Evolutionary conservation across 1,140 invertebrate species (phyloP).

Genomic region (Drosophila sp.): DNA sequence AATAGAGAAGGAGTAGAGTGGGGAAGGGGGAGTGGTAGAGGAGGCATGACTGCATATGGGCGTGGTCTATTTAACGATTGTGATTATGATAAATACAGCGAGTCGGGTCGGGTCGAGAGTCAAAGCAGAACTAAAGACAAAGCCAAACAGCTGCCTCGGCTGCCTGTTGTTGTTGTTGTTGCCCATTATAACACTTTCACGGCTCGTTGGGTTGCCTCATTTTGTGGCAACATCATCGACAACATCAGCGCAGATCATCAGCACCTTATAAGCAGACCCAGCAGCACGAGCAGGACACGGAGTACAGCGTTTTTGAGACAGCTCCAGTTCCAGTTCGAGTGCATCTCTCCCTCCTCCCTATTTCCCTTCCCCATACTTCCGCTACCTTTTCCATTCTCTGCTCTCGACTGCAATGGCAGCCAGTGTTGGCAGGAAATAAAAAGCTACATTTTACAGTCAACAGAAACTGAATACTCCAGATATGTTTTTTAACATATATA

Average conservation of each 20-base stretch:
- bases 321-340: conserved; percentile 57
- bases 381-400: not conserved
- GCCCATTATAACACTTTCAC: conserved; percentile 82
- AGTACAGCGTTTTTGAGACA: conserved; percentile 19
- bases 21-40: no score
- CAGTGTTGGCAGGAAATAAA: no score
- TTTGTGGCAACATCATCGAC: conserved; percentile 54
- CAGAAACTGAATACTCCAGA: no score
- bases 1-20: not conserved
- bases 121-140: conserved; percentile 26
- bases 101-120: not conserved
- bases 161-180: conserved; percentile 6
- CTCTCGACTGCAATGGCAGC: conserved; percentile 12
- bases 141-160: conserved; percentile 51
- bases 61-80: conserved; percentile 77
- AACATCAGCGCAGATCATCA: conserved; percentile 53
- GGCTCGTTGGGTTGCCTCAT: conserved; percentile 71
- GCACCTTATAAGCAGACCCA: conserved; percentile 35
- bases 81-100: conserved; percentile 73
- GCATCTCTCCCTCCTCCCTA: not conserved
- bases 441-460: no score
- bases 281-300: conserved; percentile 32
- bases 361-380: not conserved
- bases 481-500: no score
- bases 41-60: conserved; percentile 57